Base-by-base conservation (phyloP, 2,797 vertebrate species). In the Sebastolobus alascanus region DNA sequence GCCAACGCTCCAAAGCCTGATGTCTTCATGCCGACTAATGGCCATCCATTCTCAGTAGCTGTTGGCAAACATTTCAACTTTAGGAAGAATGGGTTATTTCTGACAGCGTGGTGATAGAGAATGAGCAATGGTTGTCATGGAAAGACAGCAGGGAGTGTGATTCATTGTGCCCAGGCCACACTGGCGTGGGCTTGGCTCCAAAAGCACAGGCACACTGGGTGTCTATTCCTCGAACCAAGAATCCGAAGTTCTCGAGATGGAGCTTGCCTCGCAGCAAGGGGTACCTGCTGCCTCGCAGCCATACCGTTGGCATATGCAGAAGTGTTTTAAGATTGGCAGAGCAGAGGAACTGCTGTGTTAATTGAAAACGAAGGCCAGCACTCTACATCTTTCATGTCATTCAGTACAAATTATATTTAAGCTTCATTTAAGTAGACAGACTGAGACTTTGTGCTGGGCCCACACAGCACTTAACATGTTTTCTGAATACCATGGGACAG, bases 51-150 rank as follows among this genome's bases (percentile, higher is more conserved):
- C 67, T 83, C 63, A 43, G 65, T 29, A 43, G 65, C 71, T 84
- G 63, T 54, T 82, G 85, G 87, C 82, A 87, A 85, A 86, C 69
- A 84, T 73, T 82, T 87, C 52, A 79, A 74, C 71, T 79, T 80
- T 64, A 64, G 68, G 75, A 75, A 76, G 67, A 76, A 82, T 55
- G 60, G 40, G 78, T 66, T 88, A 72, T 84, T 85, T 87, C 73
- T 79, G 80, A 85, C 82, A 71, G 67, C 2, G n/a, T 7, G 18
- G 73, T 52, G 79, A 78, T 70, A 70, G 66, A 84, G 72, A 83
- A 82, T 83, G 77, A 92, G 77, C 74, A 85, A 77, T 65, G 72
- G 79, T 88, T 89, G 83, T 86, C 87, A 85, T 89, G 73, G 78
- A 72, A 77, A 72, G 77, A 85, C 84, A 87, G 85, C 76, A 60